A percentile compares a stretch with the other conserved stretches of the same genome.
Evolutionary conservation across 2,797 vertebrate species (phyloP).

Genomic region (Helostoma temminkii): DNA sequence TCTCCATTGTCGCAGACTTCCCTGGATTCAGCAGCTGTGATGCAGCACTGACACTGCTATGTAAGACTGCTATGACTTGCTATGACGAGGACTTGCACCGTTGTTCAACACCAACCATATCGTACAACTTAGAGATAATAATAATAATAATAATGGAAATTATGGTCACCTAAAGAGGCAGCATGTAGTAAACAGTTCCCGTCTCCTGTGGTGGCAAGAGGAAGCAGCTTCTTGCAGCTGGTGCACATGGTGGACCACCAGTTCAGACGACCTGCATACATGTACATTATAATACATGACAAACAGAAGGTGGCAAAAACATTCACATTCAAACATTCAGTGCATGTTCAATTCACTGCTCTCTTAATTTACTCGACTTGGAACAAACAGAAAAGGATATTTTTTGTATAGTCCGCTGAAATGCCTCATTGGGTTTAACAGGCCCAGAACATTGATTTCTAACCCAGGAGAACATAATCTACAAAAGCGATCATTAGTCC

Average conservation of each 20-base stretch:
- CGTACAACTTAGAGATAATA: not conserved
- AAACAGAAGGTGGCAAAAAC: not conserved
- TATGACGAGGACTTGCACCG: not conserved
- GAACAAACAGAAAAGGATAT: not conserved
- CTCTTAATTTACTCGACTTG: not conserved
- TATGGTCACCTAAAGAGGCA: constrained; percentile 91
- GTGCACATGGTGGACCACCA: constrained; percentile 99
- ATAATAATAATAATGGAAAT: not conserved
- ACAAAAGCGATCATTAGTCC: not conserved
- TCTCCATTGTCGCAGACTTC: not conserved
- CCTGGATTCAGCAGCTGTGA: constrained; percentile 34
- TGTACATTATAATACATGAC: not conserved
- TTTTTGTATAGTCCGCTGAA: not conserved
- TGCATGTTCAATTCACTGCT: not conserved
- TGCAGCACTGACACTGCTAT: constrained; percentile 2
- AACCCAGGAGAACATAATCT: not conserved
- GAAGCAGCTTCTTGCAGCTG: constrained; percentile 97
- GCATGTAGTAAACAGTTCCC: constrained; percentile 99
- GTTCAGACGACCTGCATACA: constrained; percentile 92
- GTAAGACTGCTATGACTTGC: constrained; percentile 18
- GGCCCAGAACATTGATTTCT: not conserved
- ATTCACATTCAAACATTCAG: not conserved
- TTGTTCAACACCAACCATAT: not conserved
- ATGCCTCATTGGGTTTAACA: not conserved
- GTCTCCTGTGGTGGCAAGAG: constrained; percentile 96